phyloP scores from a whole-genome alignment of 2,113 vertebrate genomes.

The Synchiropus splendidus region DNA sequence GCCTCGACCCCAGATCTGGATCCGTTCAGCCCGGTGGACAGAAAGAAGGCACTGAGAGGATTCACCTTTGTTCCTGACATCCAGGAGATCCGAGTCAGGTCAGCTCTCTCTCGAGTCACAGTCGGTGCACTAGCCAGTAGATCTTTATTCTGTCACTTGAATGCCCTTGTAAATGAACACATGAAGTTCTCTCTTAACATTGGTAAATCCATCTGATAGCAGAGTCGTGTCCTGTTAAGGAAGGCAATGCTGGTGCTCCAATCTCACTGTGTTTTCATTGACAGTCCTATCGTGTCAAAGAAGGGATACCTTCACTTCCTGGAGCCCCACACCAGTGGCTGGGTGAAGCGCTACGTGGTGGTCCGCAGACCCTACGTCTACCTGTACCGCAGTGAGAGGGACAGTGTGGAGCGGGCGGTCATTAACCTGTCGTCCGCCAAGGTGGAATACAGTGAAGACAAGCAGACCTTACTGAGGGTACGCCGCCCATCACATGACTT shows the following conservation, averaged over 20 bases:
- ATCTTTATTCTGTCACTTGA: too few relatives aligned
- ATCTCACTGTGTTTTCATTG: neutral
- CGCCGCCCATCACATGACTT: neutral
- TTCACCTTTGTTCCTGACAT: conserved; percentile 86
- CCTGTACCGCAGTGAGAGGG: conserved; percentile 90
- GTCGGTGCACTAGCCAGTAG: too few relatives aligned
- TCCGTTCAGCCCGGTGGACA: conserved; percentile 66
- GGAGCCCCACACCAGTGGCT: conserved; percentile 90
- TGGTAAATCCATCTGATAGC: too few relatives aligned
- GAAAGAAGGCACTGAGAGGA: conserved; percentile 73
- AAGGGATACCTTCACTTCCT: conserved; percentile 95
- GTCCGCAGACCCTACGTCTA: conserved; percentile 90
- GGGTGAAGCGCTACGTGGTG: conserved; percentile 90
- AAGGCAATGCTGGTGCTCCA: too few relatives aligned
- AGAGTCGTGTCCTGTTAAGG: too few relatives aligned
- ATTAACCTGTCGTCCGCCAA: conserved; percentile 95
- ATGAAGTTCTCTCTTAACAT: too few relatives aligned
- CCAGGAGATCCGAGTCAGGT: conserved; percentile 96
- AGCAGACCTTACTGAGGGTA: conserved; percentile 94
- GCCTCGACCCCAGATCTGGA: conserved; percentile 84
- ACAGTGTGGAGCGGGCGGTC: conserved; percentile 84
- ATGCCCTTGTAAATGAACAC: too few relatives aligned
- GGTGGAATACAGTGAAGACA: conserved; percentile 97
- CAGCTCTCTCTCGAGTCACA: too few relatives aligned
- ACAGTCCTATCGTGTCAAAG: conserved; percentile 93